Evolutionary conservation across 2,113 vertebrate species (phyloP).

Genomic region (Nothobranchius furzeri): DNA sequence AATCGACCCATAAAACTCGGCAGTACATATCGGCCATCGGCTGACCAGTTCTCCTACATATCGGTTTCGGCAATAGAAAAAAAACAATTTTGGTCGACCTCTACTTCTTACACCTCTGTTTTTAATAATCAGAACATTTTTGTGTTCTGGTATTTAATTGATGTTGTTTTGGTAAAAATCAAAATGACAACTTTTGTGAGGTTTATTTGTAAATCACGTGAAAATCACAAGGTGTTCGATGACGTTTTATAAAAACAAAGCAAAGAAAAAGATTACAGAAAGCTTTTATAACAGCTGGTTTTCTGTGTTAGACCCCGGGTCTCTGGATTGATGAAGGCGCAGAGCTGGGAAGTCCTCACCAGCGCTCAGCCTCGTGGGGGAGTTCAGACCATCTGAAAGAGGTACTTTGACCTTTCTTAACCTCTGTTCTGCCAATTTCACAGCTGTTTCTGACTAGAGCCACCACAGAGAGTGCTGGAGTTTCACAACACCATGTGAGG

Average conservation of each 20-base stretch:
- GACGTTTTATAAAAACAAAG: too few species aligned
- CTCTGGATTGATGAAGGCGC: slow-evolving; percentile 90
- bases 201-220: too few species aligned
- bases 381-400: slow-evolving; percentile 96
- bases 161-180: not conserved
- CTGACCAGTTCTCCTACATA: too few species aligned
- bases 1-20: too few species aligned
- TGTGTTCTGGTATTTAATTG: slow-evolving; percentile 12
- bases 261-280: too few species aligned
- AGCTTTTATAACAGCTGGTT: not conserved
- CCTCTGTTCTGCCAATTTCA: not conserved
- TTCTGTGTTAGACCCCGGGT: slow-evolving; percentile 85
- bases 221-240: too few species aligned
- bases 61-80: too few species aligned
- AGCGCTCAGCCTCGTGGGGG: slow-evolving; percentile 93
- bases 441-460: slow-evolving; percentile 8
- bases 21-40: too few species aligned
- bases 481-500: not conserved
- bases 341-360: slow-evolving; percentile 87
- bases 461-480: too few species aligned
- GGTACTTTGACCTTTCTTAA: slow-evolving; percentile 74
- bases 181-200: too few species aligned
- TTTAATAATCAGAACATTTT: slow-evolving; percentile 31
- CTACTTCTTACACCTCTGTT: slow-evolving; percentile 25
- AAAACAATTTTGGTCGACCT: too few species aligned